Percentiles rank a stretch among this genome's conserved stretches.
phyloP scores from a whole-genome alignment of 2,888 invertebrate species.

The Unio delphinus region DNA sequence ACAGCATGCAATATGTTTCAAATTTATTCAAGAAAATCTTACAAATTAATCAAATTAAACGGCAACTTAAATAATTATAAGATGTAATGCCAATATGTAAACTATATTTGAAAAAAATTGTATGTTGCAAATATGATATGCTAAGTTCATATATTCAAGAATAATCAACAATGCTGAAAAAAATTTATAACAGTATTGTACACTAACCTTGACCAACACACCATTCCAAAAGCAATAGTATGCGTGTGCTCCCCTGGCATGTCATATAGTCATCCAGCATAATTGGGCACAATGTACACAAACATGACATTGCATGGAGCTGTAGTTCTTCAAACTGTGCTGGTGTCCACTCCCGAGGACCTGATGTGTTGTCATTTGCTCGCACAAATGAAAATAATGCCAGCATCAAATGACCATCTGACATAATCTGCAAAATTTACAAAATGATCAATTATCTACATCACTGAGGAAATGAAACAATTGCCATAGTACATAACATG shows the following conservation, averaged over 20 bases:
- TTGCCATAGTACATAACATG: conserved; percentile 12
- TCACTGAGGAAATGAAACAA: background rate
- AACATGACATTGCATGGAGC: conserved; percentile 68
- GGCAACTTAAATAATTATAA: background rate
- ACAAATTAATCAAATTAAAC: background rate
- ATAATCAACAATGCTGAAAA: too few species aligned
- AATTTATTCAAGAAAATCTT: too few species aligned
- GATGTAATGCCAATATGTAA: background rate
- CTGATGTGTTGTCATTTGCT: conserved; percentile 60
- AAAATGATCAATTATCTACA: background rate
- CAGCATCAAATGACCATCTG: conserved; percentile 67
- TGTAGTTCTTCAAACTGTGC: conserved; percentile 72
- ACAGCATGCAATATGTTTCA: too few species aligned
- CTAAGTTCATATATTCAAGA: too few species aligned
- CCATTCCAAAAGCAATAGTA: conserved; percentile 70
- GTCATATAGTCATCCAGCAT: conserved; percentile 70
- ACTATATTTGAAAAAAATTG: background rate
- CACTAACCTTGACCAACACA: conserved; percentile 65
- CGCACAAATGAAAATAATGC: conserved; percentile 69
- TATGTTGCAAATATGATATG: too few species aligned
- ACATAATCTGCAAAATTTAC: conserved; percentile 56
- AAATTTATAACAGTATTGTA: background rate
- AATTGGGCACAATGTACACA: conserved; percentile 67
- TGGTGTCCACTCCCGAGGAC: conserved; percentile 65
- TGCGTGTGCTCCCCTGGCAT: conserved; percentile 69